Conservation (phyloP, 1,140 invertebrate genomes). For the Trichoplusia ni region DNA sequence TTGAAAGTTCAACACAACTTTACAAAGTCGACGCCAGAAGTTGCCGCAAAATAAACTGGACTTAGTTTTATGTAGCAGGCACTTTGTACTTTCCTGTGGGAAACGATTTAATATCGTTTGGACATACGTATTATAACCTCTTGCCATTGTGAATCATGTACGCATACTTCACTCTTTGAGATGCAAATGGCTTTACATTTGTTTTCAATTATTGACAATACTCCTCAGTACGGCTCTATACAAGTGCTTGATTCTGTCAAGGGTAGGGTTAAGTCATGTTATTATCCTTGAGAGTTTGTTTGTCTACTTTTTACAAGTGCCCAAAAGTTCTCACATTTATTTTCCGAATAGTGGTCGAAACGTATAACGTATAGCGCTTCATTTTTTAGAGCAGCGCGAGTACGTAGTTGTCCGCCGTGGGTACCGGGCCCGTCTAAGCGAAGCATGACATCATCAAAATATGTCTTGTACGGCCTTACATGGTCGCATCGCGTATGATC, state of each 20-base stretch:
- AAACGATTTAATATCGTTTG: constrained; percentile 12
- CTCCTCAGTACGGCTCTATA: not conserved
- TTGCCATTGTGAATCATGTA: not conserved
- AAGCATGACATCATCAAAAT: constrained; percentile 67
- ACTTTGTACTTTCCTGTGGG: constrained; percentile 16
- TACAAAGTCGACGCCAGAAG: constrained; percentile 1
- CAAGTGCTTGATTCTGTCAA: not conserved
- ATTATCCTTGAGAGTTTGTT: not conserved
- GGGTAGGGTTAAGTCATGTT: not conserved
- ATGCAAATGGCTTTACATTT: constrained; percentile 11
- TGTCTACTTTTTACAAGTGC: not conserved
- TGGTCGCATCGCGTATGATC: constrained; percentile 68
- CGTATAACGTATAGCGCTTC: not conserved
- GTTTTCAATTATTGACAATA: not conserved
- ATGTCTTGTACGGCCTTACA: constrained; percentile 66
- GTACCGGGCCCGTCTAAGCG: constrained; percentile 29
- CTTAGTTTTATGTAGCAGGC: constrained; percentile 20
- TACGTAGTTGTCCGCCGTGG: constrained; percentile 9
- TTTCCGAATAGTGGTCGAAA: not conserved
- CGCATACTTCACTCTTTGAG: not conserved
- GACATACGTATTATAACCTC: not conserved
- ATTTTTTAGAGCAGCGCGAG: constrained; percentile 7
- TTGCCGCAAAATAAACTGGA: constrained; percentile 4
- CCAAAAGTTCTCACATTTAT: not conserved
- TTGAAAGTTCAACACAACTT: constrained; percentile 11